Base-by-base conservation (phyloP, 1,140 invertebrate species). In the Sarcophaga peregrina region DNA sequence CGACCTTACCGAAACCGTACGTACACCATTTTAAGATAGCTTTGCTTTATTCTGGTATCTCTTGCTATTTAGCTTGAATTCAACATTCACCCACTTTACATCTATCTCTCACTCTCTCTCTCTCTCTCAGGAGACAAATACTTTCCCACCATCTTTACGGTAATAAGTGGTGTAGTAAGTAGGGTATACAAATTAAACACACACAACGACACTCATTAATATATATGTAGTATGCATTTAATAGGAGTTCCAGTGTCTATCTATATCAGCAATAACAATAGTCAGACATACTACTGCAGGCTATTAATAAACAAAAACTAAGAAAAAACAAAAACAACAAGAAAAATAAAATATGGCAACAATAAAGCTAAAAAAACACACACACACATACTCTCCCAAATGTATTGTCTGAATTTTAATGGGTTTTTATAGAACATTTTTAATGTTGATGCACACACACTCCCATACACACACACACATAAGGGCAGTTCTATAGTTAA, bases 221-320 rank as follows among this genome's bases (percentile, higher is more conserved):
- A 58, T n/a, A n/a, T n/a, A n/a, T n/a, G n/a, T n/a, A n/a, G n/a
- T n/a, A n/a, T n/a, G 7, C 54, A 58, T n/a, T 58, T 62, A 62
- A 13, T 62, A 62, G 8, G 8, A n/a, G n/a, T 62, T 62, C 58
- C 17, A 62, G 58, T 62, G 58, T 62, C 58, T 62, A n/a, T 62
- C 58, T 62, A 62, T 17, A 62, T n/a, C n/a, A n/a, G n/a, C 58
- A 62, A 62, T n/a, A 58, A n/a, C 54, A 58, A n/a, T n/a, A 58
- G n/a, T 13, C 15, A 13, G 3, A 58, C 74, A 76, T 45, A 50
- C 74, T n/a, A 78, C 75, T 78, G 45, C 48, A n/a, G n/a, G 75
- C 75, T 78, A 78, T 78, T 78, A 78, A 78, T 78, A 78, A 25
- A 50, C 11, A 76, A 48, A 47, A 48, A 25, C 20, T 13, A 10